Evolutionary conservation across 2,113 vertebrate genomes (phyloP), one percentile per base, ranked within the genome.

Genomic region (Vimba vimba): DNA sequence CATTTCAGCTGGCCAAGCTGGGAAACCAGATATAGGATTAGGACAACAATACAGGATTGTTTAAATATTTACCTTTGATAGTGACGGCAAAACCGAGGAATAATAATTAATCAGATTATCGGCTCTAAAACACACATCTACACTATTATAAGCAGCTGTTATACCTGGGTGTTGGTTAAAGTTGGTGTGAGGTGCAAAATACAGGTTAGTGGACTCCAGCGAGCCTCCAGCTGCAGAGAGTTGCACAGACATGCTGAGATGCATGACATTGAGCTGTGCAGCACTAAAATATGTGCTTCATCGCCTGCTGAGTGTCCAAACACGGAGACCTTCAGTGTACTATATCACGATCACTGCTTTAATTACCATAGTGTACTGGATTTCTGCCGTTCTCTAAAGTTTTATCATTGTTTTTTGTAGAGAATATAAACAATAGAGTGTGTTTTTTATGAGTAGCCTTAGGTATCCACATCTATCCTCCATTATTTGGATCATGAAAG

Each of bases 401-500:
- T 82, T 25, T 25, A 30, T 6, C 8, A 68, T 30, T 19, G 36
- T 13, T 47, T 30, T 25, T 25, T 59, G 36, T 33, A 60, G 52
- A 81, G 68, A 74, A 55, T 19, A 33, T 73, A 36, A 60, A 39
- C 10, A 62, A 36, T 23, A 43, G n/a, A 47, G 55, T 23, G 55
- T 60, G 11, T 79, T 57, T 55, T 27, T 25, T 19, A 43, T 43
- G 43, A 43, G 8, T 33, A 82, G 36, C 86, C 47, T 80, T 11
- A 1, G 47, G 82, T 82, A 25, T 85, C 52, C 78, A 57, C 83
- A 81, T 90, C 88, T 82, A 91, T 88, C 82, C 66, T 83, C 91
- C 87, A 91, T 91, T 90, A 90, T 90, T 85, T 60, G 78, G 43
- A 86, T 85, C 66, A 92, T 90, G 84, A 93, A 94, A 92, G 88